Percentiles rank a stretch among this genome's conserved stretches.
phyloP scores from a whole-genome alignment of 1,140 invertebrate species.

The Stegodyphus mimosarum region DNA sequence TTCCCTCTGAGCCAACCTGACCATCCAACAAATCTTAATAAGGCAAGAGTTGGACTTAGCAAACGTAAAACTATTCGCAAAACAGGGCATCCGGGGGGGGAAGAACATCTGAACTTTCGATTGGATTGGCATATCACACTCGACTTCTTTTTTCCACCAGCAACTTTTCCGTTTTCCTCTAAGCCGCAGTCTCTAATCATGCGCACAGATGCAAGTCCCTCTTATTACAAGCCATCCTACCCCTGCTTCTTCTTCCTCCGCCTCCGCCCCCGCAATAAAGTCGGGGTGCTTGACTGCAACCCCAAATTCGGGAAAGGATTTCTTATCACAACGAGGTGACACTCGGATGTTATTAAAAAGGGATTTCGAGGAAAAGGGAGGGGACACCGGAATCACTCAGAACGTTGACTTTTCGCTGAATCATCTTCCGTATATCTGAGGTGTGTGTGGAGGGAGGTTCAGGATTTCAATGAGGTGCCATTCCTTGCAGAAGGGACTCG shows the following conservation, averaged over 20 bases:
- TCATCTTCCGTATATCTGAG: slow-evolving; percentile 35
- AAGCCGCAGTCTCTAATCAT: background rate
- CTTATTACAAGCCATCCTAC: slow-evolving; percentile 3
- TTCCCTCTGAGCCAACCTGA: too few relatives aligned
- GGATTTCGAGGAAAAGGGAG: slow-evolving; percentile 30
- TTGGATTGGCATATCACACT: too few relatives aligned
- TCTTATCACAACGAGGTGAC: slow-evolving; percentile 48
- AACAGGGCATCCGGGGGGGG: too few relatives aligned
- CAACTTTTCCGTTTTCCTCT: background rate
- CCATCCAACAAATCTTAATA: too few relatives aligned
- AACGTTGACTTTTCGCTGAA: slow-evolving; percentile 49
- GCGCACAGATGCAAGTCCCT: background rate
- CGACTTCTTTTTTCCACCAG: too few relatives aligned
- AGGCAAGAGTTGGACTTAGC: too few relatives aligned
- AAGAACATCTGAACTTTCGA: too few relatives aligned
- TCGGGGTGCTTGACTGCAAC: slow-evolving; percentile 12
- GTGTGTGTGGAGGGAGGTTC: background rate
- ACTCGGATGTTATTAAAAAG: slow-evolving; percentile 61
- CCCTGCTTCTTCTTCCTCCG: background rate
- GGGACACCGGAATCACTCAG: slow-evolving; percentile 20
- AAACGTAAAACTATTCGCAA: too few relatives aligned
- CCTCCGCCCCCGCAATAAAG: slow-evolving; percentile 9
- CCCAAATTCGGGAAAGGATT: slow-evolving; percentile 4
- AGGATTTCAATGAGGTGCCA: background rate
- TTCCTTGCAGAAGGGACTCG: background rate